A percentile compares a stretch with the other conserved stretches of the same genome.
phyloP scores from a whole-genome alignment of 2,888 invertebrate species.

The Yponomeuta evonymella region DNA sequence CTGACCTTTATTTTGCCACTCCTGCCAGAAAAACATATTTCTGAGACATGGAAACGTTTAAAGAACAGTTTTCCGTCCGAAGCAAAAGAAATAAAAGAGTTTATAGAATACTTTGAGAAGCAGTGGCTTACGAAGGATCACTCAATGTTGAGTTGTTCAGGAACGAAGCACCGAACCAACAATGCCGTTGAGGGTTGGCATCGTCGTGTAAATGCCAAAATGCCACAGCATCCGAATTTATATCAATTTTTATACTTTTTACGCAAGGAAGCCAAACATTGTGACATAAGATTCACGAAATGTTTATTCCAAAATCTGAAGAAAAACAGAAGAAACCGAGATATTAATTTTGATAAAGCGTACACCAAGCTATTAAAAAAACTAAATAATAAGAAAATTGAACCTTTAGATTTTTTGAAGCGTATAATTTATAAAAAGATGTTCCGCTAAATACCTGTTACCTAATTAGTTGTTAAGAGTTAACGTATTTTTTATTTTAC shows the following conservation, averaged over 20 bases:
- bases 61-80: neutral
- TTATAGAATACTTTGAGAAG: constrained; percentile 5
- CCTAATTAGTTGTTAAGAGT: too few species aligned
- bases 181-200: constrained; percentile 10
- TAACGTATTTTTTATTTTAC: too few species aligned
- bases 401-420: too few species aligned
- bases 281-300: neutral
- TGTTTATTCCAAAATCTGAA: neutral
- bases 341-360: constrained; percentile 5
- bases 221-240: constrained; percentile 1
- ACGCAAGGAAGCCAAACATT: neutral
- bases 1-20: constrained; percentile 4
- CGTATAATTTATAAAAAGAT: too few species aligned
- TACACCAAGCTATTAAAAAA: neutral
- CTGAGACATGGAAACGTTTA: neutral
- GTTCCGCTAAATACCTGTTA: too few species aligned
- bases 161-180: neutral
- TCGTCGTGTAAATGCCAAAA: constrained; percentile 8
- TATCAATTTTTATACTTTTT: constrained; percentile 2
- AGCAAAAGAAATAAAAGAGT: constrained; percentile 1
- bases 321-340: constrained; percentile 9
- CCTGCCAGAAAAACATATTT: constrained; percentile 4
- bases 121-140: neutral
- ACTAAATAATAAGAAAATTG: neutral
- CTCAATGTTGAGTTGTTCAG: constrained; percentile 5